Percentiles rank a stretch among this genome's conserved stretches.
These are phyloP conservation scores for Spinus olivaceus DNA, from an alignment of 2,797 vertebrate species.

Conservation along the genomic window DNA sequence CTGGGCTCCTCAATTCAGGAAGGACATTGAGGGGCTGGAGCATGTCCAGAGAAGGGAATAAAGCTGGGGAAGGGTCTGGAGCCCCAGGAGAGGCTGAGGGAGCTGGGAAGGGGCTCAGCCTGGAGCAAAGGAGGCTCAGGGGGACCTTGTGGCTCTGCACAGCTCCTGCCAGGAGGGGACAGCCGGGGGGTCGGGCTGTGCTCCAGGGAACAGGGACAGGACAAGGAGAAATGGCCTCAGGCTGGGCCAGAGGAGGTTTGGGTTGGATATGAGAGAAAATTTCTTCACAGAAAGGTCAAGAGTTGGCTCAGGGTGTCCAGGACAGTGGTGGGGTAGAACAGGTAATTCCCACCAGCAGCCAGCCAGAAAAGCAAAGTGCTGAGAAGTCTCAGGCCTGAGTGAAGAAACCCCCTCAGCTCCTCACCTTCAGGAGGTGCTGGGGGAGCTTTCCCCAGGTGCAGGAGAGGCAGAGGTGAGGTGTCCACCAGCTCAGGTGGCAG, in stretches of 20 bases:
- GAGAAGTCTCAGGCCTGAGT: rapidly evolving
- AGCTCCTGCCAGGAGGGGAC: not conserved
- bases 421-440: not conserved
- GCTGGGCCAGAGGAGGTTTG: not conserved
- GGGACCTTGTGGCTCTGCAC: not conserved
- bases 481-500: not conserved
- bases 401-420: not conserved
- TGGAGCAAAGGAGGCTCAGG: not conserved
- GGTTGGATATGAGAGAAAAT: not conserved
- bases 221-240: rapidly evolving
- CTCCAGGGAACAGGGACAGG: not conserved
- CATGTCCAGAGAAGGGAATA: rapidly evolving
- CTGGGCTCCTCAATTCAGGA: not conserved
- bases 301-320: not conserved
- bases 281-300: not conserved
- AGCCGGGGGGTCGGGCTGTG: rapidly evolving
- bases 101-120: not conserved
- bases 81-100: not conserved
- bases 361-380: not conserved
- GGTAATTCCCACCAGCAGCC: not conserved
- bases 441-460: rapidly evolving
- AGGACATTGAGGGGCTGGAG: not conserved
- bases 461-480: not conserved
- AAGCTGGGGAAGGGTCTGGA: not conserved
- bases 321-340: rapidly evolving